These are phyloP conservation scores for Xylota segnis DNA, from an alignment of 2,888 invertebrate species.

Conservation along the genomic window DNA sequence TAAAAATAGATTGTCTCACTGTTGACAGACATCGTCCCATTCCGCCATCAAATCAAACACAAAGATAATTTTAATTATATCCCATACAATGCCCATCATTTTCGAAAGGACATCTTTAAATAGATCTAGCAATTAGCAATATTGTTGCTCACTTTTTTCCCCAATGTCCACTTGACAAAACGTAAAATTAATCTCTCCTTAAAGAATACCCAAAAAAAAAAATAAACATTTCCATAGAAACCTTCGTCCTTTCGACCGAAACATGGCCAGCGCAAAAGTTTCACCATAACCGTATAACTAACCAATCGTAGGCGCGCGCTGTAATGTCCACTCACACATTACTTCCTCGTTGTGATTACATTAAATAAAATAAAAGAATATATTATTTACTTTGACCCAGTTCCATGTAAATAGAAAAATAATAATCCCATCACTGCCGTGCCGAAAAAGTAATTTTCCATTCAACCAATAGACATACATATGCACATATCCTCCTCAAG, in stretches of 20 bases:
- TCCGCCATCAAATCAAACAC: neutral
- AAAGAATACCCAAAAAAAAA: neutral
- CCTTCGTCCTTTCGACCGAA: neutral
- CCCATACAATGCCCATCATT: neutral
- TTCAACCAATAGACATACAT: neutral
- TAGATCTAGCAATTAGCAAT: neutral
- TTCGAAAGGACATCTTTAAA: neutral
- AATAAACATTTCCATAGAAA: neutral
- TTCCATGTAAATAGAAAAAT: constrained; percentile 34
- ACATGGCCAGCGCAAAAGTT: neutral
- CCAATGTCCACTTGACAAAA: neutral
- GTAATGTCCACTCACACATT: neutral
- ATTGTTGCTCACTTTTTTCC: neutral
- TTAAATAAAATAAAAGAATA: neutral
- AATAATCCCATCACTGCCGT: neutral
- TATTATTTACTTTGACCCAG: constrained; percentile 42
- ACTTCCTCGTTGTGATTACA: neutral
- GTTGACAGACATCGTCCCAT: neutral
- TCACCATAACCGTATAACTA: neutral
- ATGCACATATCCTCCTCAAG: constrained; percentile 6
- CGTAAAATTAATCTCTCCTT: neutral
- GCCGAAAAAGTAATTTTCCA: neutral
- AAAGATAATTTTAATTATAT: neutral
- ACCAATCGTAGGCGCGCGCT: neutral
- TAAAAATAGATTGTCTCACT: neutral